phyloP scores from a whole-genome alignment of 2,113 vertebrate species.

The Cryptotis parvus region DNA sequence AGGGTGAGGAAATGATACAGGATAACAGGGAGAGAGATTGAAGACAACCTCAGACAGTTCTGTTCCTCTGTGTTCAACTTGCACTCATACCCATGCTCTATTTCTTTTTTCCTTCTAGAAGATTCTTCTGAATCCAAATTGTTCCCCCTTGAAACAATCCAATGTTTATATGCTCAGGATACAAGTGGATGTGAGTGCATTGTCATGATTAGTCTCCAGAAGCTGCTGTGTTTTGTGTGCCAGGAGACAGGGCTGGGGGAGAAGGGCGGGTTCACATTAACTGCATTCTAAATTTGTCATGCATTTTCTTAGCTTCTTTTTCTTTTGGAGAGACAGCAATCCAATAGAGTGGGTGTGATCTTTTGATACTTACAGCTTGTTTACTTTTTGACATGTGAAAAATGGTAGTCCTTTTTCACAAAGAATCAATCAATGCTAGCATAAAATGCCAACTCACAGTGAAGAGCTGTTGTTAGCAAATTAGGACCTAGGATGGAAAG shows the following conservation, averaged over 20 bases:
- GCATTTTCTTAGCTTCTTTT: constrained; percentile 42
- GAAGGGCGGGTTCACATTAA: constrained; percentile 28
- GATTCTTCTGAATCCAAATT: constrained; percentile 35
- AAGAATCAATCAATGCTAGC: constrained; percentile 15
- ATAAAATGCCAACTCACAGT: background rate
- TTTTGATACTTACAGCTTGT: constrained; percentile 35
- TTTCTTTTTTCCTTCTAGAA: constrained; percentile 29
- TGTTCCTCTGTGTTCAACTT: constrained; percentile 17
- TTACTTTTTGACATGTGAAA: constrained; percentile 30
- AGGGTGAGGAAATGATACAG: constrained; percentile 27
- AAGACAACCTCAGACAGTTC: background rate
- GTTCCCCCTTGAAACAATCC: constrained; percentile 44
- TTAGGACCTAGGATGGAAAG: background rate
- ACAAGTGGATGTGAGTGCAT: background rate
- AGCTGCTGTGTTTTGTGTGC: background rate
- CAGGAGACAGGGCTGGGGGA: background rate
- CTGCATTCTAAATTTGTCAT: constrained; percentile 51
- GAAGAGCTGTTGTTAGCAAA: background rate
- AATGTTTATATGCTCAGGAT: background rate
- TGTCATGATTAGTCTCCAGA: background rate
- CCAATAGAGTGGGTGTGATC: background rate
- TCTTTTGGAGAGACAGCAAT: constrained; percentile 63
- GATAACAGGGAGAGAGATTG: background rate
- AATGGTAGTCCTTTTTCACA: background rate
- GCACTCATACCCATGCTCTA: background rate